Evolutionary conservation across 2,888 invertebrate species (phyloP).

Genomic region (Drosophila greeni): DNA sequence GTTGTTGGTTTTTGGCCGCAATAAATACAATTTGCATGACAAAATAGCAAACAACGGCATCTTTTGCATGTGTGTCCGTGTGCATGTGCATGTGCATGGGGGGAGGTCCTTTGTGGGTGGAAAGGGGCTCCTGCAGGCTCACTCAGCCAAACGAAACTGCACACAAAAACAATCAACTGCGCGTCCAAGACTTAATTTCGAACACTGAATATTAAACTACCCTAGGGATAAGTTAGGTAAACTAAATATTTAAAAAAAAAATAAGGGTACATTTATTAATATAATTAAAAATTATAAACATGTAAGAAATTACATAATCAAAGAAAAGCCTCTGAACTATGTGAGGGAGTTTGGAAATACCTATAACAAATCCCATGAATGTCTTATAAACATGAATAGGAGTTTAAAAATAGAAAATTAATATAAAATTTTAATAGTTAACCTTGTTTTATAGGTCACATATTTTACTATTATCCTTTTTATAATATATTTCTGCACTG

Average conservation of each 20-base stretch:
- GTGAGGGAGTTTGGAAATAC: background rate
- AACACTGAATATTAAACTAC: background rate
- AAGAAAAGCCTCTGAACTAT: background rate
- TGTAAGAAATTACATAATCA: background rate
- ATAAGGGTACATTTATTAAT: background rate
- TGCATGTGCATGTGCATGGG: conserved; percentile 5
- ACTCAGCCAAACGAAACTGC: conserved; percentile 71
- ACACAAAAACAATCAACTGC: conserved; percentile 72
- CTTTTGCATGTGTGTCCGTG: conserved; percentile 44
- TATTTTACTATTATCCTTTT: background rate
- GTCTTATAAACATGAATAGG: background rate
- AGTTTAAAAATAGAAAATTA: background rate
- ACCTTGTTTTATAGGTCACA: background rate
- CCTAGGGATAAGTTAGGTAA: background rate
- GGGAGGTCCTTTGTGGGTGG: conserved; percentile 1
- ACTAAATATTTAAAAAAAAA: background rate
- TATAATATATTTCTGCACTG: background rate
- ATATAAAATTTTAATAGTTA: background rate
- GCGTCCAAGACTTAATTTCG: conserved; percentile 15
- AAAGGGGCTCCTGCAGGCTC: conserved; percentile 58
- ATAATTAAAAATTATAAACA: background rate
- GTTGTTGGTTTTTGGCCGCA: conserved; percentile 61
- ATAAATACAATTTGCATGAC: conserved; percentile 73
- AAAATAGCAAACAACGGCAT: conserved; percentile 72
- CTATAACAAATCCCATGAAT: background rate